These are phyloP conservation scores for Nomada goodeniana DNA, from an alignment of 2,888 invertebrate genomes.

Conservation along the genomic window DNA sequence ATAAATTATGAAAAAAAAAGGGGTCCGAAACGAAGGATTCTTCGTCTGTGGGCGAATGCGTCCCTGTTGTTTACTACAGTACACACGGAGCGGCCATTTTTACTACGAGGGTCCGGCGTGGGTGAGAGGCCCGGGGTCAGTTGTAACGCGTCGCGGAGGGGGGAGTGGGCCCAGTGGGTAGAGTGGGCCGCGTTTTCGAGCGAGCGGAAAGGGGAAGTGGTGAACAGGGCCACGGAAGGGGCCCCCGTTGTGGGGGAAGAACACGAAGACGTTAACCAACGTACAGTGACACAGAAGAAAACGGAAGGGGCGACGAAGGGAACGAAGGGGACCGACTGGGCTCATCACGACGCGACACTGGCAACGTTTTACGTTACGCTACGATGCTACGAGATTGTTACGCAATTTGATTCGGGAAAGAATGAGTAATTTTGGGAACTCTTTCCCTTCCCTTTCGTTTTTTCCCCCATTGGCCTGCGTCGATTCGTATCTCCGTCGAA, in stretches of 20 bases:
- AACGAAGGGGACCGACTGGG: constrained; percentile 51
- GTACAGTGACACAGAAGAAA: constrained; percentile 23
- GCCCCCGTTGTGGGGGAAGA: constrained; percentile 37
- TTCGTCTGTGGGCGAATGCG: constrained; percentile 7
- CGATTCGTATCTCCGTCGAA: constrained; percentile 36
- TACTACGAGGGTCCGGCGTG: constrained; percentile 80
- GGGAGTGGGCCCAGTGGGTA: constrained; percentile 38
- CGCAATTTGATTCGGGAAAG: constrained; percentile 74
- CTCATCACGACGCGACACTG: constrained; percentile 70
- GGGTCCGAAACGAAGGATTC: not conserved
- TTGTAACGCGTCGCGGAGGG: constrained; percentile 46
- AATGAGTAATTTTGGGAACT: constrained; percentile 69
- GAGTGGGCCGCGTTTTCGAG: constrained; percentile 55
- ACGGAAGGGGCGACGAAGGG: constrained; percentile 41
- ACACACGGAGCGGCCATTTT: constrained; percentile 76
- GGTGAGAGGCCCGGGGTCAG: constrained; percentile 80
- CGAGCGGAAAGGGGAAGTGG: constrained; percentile 67
- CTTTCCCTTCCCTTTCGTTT: not conserved
- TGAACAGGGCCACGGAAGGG: constrained; percentile 57
- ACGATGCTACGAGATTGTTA: constrained; percentile 74
- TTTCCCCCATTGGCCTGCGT: constrained; percentile 6
- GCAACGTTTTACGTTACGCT: constrained; percentile 79
- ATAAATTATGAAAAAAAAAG: no score
- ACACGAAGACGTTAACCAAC: constrained; percentile 3
- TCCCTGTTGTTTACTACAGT: constrained; percentile 71